Base-by-base conservation (phyloP, 1,140 invertebrate genomes). In the Drosophila cardini region DNA sequence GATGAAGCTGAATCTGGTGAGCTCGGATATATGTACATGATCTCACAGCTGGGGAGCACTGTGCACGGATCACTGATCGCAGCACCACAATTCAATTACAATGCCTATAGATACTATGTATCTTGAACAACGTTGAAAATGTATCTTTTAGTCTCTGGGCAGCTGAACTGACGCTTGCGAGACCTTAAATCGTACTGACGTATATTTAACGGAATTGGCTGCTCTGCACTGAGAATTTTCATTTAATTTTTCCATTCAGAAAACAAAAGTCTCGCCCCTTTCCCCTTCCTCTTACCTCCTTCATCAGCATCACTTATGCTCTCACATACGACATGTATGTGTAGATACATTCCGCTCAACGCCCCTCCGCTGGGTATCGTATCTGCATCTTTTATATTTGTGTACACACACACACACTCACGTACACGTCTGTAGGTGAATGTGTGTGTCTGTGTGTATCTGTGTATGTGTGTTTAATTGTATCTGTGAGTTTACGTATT, bases 21-120 rank as follows among this genome's bases (percentile, higher is more conserved):
- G 72, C 87, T 91, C 15, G 91, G 91, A 72, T 92, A 91, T 68
- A 92, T 92, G 78, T 92, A 92, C 91, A 92, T 92, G 83, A 73
- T 86, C 76, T 45, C 72, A 34, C 21, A 68, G 42, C 53, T 18
- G n/a, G 21, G 21, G 21, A 68, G 45, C 68, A 77, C 67, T 64
- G 45, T 63, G 45, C 78, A 53, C 45, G 63, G 46, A n/a, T 38
- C 61, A 63, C 10, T 7, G 13, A 48, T 50, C 30, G 52, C 32
- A 38, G 70, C 78, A 69, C n/a, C 50, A 64, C 65, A 45, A 72
- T 5, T 60, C 48, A 32, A 15, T 18, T 16, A 55, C 18, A 42
- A 70, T 52, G 1, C 7, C 13, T 52, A 57, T 45, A 30, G 67
- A 26, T 26, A 26, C 21, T 26, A 5, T 72, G 36, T 34, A 18